phyloP scores from a whole-genome alignment of 2,113 vertebrate genomes.

The Chaetops frenatus region DNA sequence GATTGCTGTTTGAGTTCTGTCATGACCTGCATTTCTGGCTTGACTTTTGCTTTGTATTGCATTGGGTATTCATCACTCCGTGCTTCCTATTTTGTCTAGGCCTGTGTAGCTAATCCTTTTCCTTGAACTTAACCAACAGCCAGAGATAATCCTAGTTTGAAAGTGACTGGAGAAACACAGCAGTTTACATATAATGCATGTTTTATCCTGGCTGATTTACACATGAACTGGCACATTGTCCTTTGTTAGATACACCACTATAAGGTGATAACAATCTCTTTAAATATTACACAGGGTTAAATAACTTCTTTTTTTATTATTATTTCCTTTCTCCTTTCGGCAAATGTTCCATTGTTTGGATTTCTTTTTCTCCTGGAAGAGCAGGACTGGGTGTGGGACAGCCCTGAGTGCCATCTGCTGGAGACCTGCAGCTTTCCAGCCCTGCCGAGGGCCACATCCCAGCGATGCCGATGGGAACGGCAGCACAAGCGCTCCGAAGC shows the following conservation, averaged over 20 bases:
- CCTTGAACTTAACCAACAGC: conserved; percentile 52
- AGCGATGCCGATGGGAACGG: background rate
- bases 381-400: background rate
- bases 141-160: conserved; percentile 52
- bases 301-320: conserved; percentile 15
- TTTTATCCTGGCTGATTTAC: conserved; percentile 48
- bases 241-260: conserved; percentile 7
- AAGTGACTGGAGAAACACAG: conserved; percentile 42
- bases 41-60: conserved; percentile 27
- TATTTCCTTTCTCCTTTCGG: conserved; percentile 32
- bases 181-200: conserved; percentile 38
- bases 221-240: conserved; percentile 35
- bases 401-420: conserved; percentile 61
- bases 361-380: background rate
- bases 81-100: conserved; percentile 62
- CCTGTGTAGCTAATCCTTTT: conserved; percentile 60
- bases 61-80: conserved; percentile 49
- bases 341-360: conserved; percentile 55
- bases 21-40: conserved; percentile 54
- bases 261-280: conserved; percentile 50
- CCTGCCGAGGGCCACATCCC: background rate
- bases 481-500: background rate
- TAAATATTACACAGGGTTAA: conserved; percentile 53
- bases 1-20: conserved; percentile 16
- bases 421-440: background rate